These are phyloP conservation scores for Callocephalon fimbriatum DNA, from an alignment of 2,113 vertebrate genomes.

Conservation along the genomic window DNA sequence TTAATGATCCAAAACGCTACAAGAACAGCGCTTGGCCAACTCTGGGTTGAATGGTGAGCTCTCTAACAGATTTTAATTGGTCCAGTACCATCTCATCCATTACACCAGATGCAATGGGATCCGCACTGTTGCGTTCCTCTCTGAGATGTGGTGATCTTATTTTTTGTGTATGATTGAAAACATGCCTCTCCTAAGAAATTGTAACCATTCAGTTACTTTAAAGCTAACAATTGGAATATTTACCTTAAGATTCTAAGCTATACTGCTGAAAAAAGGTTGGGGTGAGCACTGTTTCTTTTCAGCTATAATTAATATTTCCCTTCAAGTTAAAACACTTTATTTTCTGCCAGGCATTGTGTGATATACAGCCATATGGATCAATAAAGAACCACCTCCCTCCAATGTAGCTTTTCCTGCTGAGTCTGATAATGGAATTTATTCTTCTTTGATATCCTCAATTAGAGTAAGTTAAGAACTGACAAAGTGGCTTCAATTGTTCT, in stretches of 20 bases:
- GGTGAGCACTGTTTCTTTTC: slow-evolving; percentile 2
- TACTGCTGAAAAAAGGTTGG: background rate
- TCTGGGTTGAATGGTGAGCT: background rate
- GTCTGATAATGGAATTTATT: slow-evolving; percentile 67
- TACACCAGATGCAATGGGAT: background rate
- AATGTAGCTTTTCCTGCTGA: slow-evolving; percentile 29
- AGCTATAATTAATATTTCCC: slow-evolving; percentile 42
- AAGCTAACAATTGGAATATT: slow-evolving; percentile 10
- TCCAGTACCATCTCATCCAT: background rate
- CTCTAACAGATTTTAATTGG: background rate
- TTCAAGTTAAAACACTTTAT: slow-evolving; percentile 26
- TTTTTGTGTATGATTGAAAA: background rate
- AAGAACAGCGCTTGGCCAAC: background rate
- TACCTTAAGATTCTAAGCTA: background rate
- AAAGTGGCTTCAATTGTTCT: slow-evolving; percentile 59
- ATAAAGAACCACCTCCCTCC: slow-evolving; percentile 30
- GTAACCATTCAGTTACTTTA: background rate
- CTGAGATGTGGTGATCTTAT: background rate
- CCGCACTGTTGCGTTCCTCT: background rate
- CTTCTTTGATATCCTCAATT: slow-evolving; percentile 70
- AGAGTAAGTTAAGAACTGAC: slow-evolving; percentile 56
- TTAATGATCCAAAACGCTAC: background rate
- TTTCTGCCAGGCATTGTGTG: slow-evolving; percentile 35
- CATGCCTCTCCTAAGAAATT: background rate
- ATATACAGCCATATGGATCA: slow-evolving; percentile 42